phyloP scores from a whole-genome alignment of 2,888 invertebrate genomes.

The Maniola hyperantus region DNA sequence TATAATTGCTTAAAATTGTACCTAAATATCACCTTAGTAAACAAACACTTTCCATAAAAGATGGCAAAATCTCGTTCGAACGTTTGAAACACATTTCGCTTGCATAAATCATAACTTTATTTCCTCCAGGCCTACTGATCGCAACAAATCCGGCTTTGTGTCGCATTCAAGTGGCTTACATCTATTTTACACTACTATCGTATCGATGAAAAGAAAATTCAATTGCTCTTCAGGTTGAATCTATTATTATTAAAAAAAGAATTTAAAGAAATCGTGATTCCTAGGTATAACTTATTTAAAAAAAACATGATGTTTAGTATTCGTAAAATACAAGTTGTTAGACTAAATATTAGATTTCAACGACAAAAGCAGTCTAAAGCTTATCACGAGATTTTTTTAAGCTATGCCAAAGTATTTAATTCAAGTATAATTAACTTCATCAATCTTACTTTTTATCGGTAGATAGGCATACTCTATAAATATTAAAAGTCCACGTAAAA shows the following conservation, averaged over 20 bases:
- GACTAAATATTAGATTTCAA: no score
- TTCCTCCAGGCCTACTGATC: constrained; percentile 54
- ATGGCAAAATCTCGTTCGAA: no score
- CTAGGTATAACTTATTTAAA: no score
- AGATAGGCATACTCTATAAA: background rate
- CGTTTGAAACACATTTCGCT: constrained; percentile 52
- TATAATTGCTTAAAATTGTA: no score
- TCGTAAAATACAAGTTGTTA: background rate
- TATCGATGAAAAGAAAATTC: constrained; percentile 21
- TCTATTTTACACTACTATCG: constrained; percentile 32
- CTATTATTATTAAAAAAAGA: background rate
- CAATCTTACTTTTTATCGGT: background rate
- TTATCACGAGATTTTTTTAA: no score
- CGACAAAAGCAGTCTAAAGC: background rate
- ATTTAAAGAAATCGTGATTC: background rate
- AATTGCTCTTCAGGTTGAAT: background rate
- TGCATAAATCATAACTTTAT: constrained; percentile 71
- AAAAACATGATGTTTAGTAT: background rate
- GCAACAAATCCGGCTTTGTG: constrained; percentile 6
- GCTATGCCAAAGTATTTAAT: no score
- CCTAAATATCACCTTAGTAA: no score
- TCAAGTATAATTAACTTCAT: no score
- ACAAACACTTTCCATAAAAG: no score
- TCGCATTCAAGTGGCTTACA: constrained; percentile 37
- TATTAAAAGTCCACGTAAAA: constrained; percentile 19